Evolutionary conservation across 2,888 invertebrate species (phyloP).

Genomic region (Gari tellinella): DNA sequence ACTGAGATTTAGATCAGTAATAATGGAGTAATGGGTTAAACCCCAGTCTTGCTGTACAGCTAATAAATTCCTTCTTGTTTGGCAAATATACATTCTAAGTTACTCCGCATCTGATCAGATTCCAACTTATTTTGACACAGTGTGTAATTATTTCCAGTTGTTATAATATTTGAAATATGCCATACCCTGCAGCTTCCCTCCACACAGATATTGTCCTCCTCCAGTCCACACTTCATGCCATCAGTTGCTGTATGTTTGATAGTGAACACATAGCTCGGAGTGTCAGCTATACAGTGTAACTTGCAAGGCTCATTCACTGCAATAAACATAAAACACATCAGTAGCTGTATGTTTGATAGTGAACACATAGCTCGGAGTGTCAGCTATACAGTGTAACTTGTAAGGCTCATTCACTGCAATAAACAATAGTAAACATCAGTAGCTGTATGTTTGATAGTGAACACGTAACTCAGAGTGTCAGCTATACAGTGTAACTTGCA

Average conservation of each 20-base stretch:
- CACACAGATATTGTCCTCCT: slow-evolving; percentile 95
- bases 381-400: slow-evolving; percentile 97
- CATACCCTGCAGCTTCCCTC: slow-evolving; percentile 91
- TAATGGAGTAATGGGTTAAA: too few species aligned
- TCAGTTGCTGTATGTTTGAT: slow-evolving; percentile 92
- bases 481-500: too few species aligned
- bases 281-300: slow-evolving; percentile 97
- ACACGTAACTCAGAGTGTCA: too few species aligned
- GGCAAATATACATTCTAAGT: too few species aligned
- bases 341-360: slow-evolving; percentile 91
- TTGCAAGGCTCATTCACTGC: slow-evolving; percentile 94
- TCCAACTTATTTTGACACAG: too few species aligned
- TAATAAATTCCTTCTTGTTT: too few species aligned
- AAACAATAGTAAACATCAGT: too few species aligned
- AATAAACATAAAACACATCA: slow-evolving; percentile 84
- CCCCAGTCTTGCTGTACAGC: too few species aligned
- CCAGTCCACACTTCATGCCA: slow-evolving; percentile 89
- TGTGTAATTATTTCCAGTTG: neutral
- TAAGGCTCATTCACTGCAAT: slow-evolving; percentile 92
- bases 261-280: slow-evolving; percentile 96
- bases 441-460: too few species aligned
- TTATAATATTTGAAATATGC: slow-evolving; percentile 13
- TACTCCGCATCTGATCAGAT: too few species aligned
- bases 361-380: slow-evolving; percentile 96
- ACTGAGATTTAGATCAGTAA: too few species aligned